Evolutionary conservation across 2,797 vertebrate genomes (phyloP).

Genomic region (Alca torda): DNA sequence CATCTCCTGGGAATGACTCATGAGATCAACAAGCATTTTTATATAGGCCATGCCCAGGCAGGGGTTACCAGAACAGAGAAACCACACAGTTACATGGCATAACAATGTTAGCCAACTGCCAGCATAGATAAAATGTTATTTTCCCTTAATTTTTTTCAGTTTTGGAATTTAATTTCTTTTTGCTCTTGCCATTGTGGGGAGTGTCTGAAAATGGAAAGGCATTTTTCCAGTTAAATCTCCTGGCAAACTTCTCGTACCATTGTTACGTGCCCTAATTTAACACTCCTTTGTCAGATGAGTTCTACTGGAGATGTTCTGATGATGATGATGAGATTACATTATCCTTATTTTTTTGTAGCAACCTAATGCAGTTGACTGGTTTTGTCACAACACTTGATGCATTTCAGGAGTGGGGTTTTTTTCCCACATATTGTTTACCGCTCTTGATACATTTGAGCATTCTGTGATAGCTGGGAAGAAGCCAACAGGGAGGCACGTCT

Average conservation of each 20-base stretch:
- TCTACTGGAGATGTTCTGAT: background rate
- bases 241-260: slow-evolving; percentile 44
- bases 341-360: background rate
- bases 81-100: slow-evolving; percentile 35
- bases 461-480: background rate
- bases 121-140: slow-evolving; percentile 24
- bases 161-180: slow-evolving; percentile 49
- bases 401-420: background rate
- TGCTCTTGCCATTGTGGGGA: slow-evolving; percentile 38
- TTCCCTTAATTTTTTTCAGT: background rate
- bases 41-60: slow-evolving; percentile 25
- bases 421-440: background rate
- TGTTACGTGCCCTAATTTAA: slow-evolving; percentile 55
- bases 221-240: slow-evolving; percentile 44
- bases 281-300: slow-evolving; percentile 14
- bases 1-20: slow-evolving; percentile 41
- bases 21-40: slow-evolving; percentile 23
- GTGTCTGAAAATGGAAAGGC: slow-evolving; percentile 47
- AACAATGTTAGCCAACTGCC: slow-evolving; percentile 11
- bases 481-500: background rate
- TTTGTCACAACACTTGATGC: background rate
- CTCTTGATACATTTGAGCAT: background rate
- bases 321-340: background rate
- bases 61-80: slow-evolving; percentile 65
- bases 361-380: background rate